A percentile compares a stretch with the other conserved stretches of the same genome.
Conservation (phyloP, 1,140 invertebrate species). For the Danaus melanippus region DNA sequence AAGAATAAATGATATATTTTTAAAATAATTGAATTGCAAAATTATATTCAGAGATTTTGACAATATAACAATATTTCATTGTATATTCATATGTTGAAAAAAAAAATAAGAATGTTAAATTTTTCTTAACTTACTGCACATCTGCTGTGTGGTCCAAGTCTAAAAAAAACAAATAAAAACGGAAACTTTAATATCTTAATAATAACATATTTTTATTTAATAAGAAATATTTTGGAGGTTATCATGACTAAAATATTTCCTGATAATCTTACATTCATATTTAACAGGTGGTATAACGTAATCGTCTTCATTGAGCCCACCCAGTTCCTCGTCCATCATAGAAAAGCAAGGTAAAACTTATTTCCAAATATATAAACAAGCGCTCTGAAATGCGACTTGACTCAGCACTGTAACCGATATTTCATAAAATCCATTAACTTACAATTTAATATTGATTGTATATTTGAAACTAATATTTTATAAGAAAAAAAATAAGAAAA, state of each 20-base stretch:
- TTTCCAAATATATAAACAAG: not conserved
- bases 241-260: not conserved
- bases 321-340: slow-evolving; percentile 61
- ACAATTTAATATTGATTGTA: too few relatives aligned
- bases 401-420: too few relatives aligned
- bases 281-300: slow-evolving; percentile 73
- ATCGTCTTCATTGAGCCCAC: slow-evolving; percentile 72
- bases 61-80: too few relatives aligned
- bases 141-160: slow-evolving; percentile 98
- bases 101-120: not conserved
- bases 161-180: slow-evolving; percentile 66
- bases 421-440: too few relatives aligned
- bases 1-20: too few relatives aligned
- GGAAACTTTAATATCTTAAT: slow-evolving; percentile 8
- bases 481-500: too few relatives aligned
- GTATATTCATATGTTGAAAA: too few relatives aligned
- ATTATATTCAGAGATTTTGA: too few relatives aligned
- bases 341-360: not conserved
- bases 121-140: slow-evolving; percentile 87
- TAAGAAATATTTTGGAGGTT: too few relatives aligned
- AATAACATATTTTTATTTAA: not conserved
- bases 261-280: slow-evolving; percentile 79
- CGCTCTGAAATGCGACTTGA: too few relatives aligned
- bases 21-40: too few relatives aligned
- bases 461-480: too few relatives aligned